Evolutionary conservation across 1,140 invertebrate species (phyloP).

Genomic region (Watersipora subatra): DNA sequence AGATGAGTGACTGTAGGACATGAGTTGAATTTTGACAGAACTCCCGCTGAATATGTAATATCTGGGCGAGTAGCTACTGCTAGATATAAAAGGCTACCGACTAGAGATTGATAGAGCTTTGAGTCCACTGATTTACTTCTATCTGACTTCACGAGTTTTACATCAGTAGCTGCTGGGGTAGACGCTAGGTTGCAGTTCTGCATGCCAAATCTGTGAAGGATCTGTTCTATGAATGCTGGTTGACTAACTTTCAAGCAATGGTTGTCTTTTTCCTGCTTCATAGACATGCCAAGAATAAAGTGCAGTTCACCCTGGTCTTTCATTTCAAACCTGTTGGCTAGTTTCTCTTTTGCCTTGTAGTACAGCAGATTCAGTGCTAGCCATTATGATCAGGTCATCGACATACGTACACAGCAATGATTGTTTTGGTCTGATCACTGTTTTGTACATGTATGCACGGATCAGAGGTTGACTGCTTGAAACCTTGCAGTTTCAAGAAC

Average conservation of each 20-base stretch:
- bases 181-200: background rate
- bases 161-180: background rate
- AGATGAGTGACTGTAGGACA: background rate
- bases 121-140: constrained; percentile 7
- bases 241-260: background rate
- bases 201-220: background rate
- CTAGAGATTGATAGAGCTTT: constrained; percentile 6
- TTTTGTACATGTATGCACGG: background rate
- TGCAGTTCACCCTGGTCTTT: background rate
- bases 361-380: background rate
- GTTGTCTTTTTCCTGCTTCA: background rate
- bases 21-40: constrained; percentile 11
- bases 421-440: background rate
- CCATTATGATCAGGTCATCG: background rate
- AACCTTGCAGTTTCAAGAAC: background rate
- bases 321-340: background rate
- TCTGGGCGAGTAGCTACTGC: constrained; percentile 12
- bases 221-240: background rate
- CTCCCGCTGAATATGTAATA: constrained; percentile 8
- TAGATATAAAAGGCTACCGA: constrained; percentile 12
- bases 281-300: background rate
- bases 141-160: background rate
- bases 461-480: background rate
- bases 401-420: background rate
- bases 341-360: background rate